These are phyloP conservation scores for Oenanthe melanoleuca DNA, from an alignment of 2,113 vertebrate species.

Conservation along the genomic window DNA sequence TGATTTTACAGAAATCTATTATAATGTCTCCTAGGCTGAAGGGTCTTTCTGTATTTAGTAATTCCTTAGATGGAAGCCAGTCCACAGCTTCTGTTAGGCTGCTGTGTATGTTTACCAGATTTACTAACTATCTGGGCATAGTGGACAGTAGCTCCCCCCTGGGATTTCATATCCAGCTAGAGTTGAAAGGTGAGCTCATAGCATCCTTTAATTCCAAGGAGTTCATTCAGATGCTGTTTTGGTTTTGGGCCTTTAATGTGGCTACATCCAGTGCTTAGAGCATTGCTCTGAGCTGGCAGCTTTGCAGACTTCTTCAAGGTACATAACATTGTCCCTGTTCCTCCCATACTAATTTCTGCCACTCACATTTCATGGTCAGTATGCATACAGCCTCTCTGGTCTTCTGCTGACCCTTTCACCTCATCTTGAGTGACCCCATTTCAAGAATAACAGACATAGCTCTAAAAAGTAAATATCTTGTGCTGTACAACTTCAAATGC, in stretches of 20 bases:
- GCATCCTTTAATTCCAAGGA: neutral
- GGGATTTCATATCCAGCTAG: neutral
- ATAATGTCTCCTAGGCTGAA: neutral
- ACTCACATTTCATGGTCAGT: neutral
- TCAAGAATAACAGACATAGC: neutral
- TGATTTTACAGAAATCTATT: neutral
- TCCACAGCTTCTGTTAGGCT: neutral
- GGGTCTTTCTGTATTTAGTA: neutral
- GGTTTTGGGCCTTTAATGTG: neutral
- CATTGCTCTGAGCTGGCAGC: neutral
- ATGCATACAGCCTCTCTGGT: neutral
- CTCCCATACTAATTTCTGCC: neutral
- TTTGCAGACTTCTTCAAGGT: neutral
- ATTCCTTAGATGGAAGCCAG: neutral
- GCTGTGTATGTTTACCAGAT: neutral
- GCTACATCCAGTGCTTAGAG: neutral
- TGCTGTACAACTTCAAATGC: neutral
- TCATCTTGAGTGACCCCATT: fast-evolving
- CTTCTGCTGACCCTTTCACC: neutral
- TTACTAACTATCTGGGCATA: neutral
- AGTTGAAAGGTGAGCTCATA: neutral
- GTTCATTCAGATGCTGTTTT: neutral
- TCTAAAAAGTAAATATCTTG: neutral
- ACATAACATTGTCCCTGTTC: neutral
- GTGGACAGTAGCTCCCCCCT: neutral